Evolutionary conservation across 1,140 invertebrate genomes (phyloP).

Genomic region (Caerostris extrusa): DNA sequence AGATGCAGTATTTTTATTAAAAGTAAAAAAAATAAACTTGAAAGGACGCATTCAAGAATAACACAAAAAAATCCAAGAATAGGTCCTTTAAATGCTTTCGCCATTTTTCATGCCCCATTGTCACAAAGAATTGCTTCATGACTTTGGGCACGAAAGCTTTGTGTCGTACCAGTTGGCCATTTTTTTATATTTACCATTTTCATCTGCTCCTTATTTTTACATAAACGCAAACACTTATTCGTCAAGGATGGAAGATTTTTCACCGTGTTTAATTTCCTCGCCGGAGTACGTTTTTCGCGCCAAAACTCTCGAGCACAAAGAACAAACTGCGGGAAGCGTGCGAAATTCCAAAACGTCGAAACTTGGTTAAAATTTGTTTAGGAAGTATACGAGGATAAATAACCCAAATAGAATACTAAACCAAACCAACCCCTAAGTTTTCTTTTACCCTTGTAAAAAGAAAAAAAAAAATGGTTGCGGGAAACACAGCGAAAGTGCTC

Average conservation of each 20-base stretch:
- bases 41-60: slow-evolving; percentile 1
- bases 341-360: slow-evolving; percentile 66
- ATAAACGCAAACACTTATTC: slow-evolving; percentile 45
- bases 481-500: slow-evolving; percentile 27
- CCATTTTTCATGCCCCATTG: slow-evolving; percentile 36
- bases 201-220: not conserved
- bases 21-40: not conserved
- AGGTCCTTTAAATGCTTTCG: slow-evolving; percentile 31
- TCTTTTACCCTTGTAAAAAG: not conserved
- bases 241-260: slow-evolving; percentile 38
- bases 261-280: slow-evolving; percentile 59
- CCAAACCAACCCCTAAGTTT: not conserved
- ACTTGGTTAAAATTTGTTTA: slow-evolving; percentile 71
- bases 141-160: slow-evolving; percentile 15
- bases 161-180: not conserved
- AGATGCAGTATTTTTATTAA: not conserved
- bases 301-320: not conserved
- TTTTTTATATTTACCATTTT: slow-evolving; percentile 18
- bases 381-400: slow-evolving; percentile 49
- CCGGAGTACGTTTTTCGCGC: slow-evolving; percentile 40
- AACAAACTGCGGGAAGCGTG: not conserved
- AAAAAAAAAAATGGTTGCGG: not conserved
- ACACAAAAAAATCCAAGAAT: slow-evolving; percentile 26
- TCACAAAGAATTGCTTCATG: slow-evolving; percentile 52
- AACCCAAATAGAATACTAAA: not conserved